Base-by-base conservation (phyloP, 2,797 vertebrate species). In the Vultur gryphus region DNA sequence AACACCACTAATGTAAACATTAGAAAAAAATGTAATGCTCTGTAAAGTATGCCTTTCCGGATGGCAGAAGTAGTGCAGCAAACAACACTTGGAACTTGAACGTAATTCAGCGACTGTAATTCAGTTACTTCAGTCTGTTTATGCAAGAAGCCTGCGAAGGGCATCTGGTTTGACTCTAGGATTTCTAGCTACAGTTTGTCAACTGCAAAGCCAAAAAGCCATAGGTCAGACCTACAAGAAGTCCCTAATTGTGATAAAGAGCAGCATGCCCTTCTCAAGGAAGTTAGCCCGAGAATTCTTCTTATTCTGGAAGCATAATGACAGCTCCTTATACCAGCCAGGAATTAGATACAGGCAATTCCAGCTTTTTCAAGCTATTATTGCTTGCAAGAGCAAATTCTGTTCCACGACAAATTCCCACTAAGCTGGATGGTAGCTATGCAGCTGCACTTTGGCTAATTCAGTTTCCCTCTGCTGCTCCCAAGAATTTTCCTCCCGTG, bases 21-120 rank as follows among this genome's bases (percentile, higher is more conserved):
- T 2, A 73, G 35, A 14, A n/a, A 35, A 35, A 67, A 81, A 11
- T 4, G n/a, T 5, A 49, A 18, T 24, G 51, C 24, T 43, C 16
- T 58, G 41, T 25, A 5, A 49, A 31, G 10, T 16, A 28, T 11
- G 19, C 49, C 69, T 35, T 86, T 57, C 57, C 13, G 26, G 21
- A n/a, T 21, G n/a, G 83, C 58, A 86, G 62, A 46, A 62, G 69
- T 20, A 61, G 23, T 5, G 48, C 62, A 86, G 66, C 49, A 84
- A 82, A 51, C 54, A 64, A 5, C 0, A 3, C 33, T 3, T 35
- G 35, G 18, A 75, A 52, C 24, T 20, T 20, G 33, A 54, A 37
- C 0, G 0, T 57, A 21, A 54, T 14, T 69, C 44, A 28, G 37
- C 21, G 37, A 5, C 35, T 24, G 9, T 5, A 77, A 81, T 21